Evolutionary conservation across 2,797 vertebrate genomes (phyloP).

Genomic region (Monodelphis domestica): DNA sequence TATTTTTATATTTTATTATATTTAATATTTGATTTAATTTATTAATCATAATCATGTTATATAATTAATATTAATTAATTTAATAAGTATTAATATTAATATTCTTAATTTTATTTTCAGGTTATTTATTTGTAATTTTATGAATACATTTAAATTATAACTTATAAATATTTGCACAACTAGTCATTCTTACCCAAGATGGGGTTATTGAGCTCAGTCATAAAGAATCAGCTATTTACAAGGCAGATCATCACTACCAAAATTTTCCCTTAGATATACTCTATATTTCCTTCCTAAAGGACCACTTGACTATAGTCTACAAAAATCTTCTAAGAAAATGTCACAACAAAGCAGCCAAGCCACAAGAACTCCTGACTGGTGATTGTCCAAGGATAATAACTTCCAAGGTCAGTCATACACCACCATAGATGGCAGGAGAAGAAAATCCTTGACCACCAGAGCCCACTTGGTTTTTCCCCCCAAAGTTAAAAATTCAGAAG

Average conservation of each 20-base stretch:
- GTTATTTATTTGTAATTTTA: too few species aligned
- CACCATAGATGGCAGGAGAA: background rate
- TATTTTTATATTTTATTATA: too few species aligned
- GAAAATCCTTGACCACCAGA: background rate
- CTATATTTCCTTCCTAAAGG: background rate
- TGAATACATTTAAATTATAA: too few species aligned
- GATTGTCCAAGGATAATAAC: background rate
- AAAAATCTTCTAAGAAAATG: background rate
- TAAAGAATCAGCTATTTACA: background rate
- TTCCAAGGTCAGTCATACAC: background rate
- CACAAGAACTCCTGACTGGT: background rate
- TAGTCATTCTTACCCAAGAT: background rate
- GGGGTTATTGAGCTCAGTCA: background rate
- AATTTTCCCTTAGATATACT: background rate
- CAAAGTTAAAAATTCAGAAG: background rate
- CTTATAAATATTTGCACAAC: background rate
- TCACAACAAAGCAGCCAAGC: too few species aligned
- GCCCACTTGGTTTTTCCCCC: too few species aligned
- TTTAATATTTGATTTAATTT: too few species aligned
- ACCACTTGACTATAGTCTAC: background rate
- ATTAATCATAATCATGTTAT: too few species aligned
- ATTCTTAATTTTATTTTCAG: too few species aligned
- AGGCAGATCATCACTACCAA: background rate
- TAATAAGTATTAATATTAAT: too few species aligned
- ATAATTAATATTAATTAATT: too few species aligned